Base-by-base conservation (phyloP, 64 coral and sea anemone species). In the Pocillopora verrucosa region DNA sequence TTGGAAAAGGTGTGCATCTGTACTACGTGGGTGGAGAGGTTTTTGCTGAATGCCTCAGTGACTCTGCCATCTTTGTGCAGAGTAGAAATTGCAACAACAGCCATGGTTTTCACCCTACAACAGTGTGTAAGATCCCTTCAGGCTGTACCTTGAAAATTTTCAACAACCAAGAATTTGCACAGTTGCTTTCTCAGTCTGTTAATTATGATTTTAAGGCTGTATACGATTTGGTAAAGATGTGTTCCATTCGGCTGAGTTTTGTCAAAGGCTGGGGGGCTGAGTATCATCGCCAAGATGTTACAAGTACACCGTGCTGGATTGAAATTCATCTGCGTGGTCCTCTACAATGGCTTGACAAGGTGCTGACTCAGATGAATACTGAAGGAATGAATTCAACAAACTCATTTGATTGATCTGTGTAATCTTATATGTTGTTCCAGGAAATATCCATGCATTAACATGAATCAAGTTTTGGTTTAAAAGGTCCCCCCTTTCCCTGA, bases 241-340 rank as follows among this genome's bases (percentile, higher is more conserved):
- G 93, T 41, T 82, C 93, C 22, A 94, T 94, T 61, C 89, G 93
- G 65, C 36, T 94, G 59, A 90, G 88, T 59, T 94, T 94, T 35
- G 93, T 94, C 9, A 94, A 94, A 76, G 93, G 93, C 76, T 94
- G 93, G 93, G 93, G 93, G 26, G 93, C 93, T 11, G 93, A 94
- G 67, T 94, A 94, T 72, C 89, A 94, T 24, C 88, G 93, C 15
- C 93, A 94, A 58, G 93, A 94, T 82, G 93, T 94, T 20, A 94
- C 93, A 1, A 94, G 93, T 36, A 94, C 93, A 15, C 93, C 93
- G 2, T 87, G 88, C 34, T 94, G 93, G 93, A 80, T 94, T 73
- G 93, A 94, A 61, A 94, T 94, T 2, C 89, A 94, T 60, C 83
- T 94, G 0, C 76, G 88, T 58, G 93, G 93, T 41, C 93, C 93